Conservation (phyloP, 2,888 invertebrate genomes). For the Campoplex capitator region DNA sequence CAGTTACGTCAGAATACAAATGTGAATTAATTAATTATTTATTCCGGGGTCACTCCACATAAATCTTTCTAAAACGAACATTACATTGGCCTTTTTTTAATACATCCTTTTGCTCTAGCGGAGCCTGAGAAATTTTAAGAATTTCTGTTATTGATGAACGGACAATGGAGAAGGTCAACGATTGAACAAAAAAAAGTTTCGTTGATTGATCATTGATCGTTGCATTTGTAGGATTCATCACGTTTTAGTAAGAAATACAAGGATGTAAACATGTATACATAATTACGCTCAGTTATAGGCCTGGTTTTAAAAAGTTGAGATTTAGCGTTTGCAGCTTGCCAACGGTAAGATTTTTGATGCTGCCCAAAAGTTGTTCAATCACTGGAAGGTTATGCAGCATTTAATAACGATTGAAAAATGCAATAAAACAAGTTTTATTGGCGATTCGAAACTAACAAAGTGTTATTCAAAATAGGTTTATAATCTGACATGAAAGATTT, state of each 20-base stretch:
- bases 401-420: too few relatives aligned
- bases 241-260: neutral
- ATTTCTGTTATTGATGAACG: too few relatives aligned
- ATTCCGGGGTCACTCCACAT: neutral
- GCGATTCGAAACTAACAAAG: too few relatives aligned
- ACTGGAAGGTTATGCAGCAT: neutral
- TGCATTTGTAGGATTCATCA: neutral
- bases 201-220: neutral
- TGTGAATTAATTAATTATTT: slow-evolving; percentile 9
- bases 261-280: neutral
- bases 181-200: neutral
- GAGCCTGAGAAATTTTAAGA: neutral
- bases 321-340: neutral
- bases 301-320: neutral
- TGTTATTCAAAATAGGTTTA: too few relatives aligned
- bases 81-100: neutral
- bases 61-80: neutral
- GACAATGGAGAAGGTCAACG: neutral
- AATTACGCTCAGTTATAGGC: neutral
- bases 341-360: neutral
- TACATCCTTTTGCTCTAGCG: neutral
- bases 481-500: too few relatives aligned
- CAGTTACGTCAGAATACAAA: neutral
- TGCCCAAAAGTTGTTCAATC: neutral
- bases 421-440: too few relatives aligned